Evolutionary conservation across 2,113 vertebrate species (phyloP).

Genomic region (Pteruthius melanotis): DNA sequence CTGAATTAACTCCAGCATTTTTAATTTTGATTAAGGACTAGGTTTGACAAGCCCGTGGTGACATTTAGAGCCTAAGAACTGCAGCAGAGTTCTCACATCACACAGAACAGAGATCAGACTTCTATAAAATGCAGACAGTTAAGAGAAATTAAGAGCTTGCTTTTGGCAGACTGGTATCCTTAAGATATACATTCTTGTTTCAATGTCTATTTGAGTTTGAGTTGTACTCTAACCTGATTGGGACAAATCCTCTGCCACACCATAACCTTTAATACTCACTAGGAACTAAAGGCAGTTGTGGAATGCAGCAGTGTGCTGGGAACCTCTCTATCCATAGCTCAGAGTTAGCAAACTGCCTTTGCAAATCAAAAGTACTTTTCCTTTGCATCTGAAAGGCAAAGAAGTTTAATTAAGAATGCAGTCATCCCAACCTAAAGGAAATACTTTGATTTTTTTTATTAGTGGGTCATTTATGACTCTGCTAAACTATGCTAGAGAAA

Average conservation of each 20-base stretch:
- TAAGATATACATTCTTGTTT: background rate
- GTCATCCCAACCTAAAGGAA: background rate
- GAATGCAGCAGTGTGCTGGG: slow-evolving; percentile 2
- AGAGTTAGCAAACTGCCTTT: background rate
- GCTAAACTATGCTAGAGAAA: background rate
- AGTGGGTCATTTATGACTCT: background rate
- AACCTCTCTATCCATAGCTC: slow-evolving; percentile 17
- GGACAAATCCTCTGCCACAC: background rate
- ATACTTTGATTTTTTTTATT: background rate
- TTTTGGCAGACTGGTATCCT: background rate
- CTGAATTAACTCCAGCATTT: background rate
- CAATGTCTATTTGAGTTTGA: background rate
- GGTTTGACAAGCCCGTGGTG: background rate
- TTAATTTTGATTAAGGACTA: background rate
- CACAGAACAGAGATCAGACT: background rate
- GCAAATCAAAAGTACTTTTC: background rate
- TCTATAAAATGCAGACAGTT: background rate
- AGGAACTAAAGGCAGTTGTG: background rate
- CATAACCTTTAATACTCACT: background rate
- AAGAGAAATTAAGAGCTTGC: background rate
- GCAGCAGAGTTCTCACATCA: background rate
- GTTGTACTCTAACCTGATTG: background rate
- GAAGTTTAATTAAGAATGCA: slow-evolving; percentile 21
- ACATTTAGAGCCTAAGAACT: background rate
- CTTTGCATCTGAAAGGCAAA: slow-evolving; percentile 37